These are phyloP conservation scores for Thermophis baileyi DNA, from an alignment of 2,113 vertebrate genomes.

Conservation along the genomic window DNA sequence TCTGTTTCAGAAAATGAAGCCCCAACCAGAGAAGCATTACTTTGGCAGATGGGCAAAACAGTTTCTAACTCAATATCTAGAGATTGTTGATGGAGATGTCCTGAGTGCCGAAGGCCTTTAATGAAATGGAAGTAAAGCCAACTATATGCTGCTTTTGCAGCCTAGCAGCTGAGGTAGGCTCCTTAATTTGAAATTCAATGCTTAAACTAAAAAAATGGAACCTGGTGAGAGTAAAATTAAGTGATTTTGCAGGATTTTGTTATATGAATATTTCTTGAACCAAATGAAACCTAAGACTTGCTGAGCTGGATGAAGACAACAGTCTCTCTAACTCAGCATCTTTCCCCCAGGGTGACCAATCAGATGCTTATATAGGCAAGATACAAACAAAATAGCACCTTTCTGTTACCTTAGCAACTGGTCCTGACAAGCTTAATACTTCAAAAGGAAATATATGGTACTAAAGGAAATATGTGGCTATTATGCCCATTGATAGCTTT, in stretches of 20 bases:
- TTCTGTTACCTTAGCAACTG: neutral
- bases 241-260: neutral
- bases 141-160: neutral
- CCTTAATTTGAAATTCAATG: neutral
- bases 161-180: neutral
- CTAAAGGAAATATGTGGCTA: neutral
- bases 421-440: neutral
- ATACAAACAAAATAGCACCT: neutral
- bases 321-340: neutral
- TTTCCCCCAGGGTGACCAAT: neutral
- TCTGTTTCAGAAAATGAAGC: neutral
- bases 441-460: neutral
- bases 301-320: neutral
- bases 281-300: neutral
- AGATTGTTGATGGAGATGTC: neutral
- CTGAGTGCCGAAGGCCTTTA: neutral
- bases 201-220: neutral
- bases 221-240: neutral
- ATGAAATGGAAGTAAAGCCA: neutral
- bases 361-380: neutral
- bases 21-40: neutral
- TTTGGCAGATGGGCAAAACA: neutral
- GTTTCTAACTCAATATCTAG: neutral
- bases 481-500: neutral
- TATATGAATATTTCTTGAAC: neutral